Conservation (phyloP, 2,113 vertebrate genomes). For the Orientallactaga bullata region DNA sequence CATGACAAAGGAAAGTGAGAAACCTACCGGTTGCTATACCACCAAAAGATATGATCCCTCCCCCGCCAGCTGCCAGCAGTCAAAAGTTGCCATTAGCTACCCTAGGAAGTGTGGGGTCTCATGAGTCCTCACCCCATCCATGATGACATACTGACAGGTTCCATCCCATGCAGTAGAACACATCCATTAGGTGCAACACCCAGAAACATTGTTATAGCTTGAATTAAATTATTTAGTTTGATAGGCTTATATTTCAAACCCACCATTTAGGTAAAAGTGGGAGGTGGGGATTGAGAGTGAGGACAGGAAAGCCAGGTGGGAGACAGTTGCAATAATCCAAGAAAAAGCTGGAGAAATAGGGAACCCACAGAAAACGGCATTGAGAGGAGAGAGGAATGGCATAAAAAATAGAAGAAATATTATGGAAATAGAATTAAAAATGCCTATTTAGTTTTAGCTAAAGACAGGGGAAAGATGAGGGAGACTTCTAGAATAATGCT, state of each 20-base stretch:
- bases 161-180: too few species aligned
- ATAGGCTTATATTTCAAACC: not conserved
- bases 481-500: not conserved
- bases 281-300: not conserved
- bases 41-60: too few species aligned
- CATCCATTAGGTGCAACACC: too few species aligned
- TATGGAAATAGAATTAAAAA: constrained; percentile 28
- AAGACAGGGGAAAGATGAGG: not conserved
- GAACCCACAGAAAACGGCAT: not conserved
- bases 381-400: not conserved
- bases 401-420: not conserved
- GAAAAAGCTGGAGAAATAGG: constrained; percentile 9
- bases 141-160: too few species aligned
- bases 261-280: not conserved
- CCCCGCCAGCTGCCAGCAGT: too few species aligned
- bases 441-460: not conserved
- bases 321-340: not conserved
- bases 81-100: too few species aligned
- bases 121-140: too few species aligned
- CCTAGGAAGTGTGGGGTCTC: too few species aligned
- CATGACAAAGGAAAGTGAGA: too few species aligned
- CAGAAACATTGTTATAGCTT: not conserved
- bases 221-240: constrained; percentile 25
- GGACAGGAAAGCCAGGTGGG: not conserved
- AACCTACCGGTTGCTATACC: too few species aligned